A percentile compares a stretch with the other conserved stretches of the same genome.
These are phyloP conservation scores for Spatulosminthurus flaviceps DNA, from an alignment of 2,888 invertebrate genomes.

Conservation along the genomic window DNA sequence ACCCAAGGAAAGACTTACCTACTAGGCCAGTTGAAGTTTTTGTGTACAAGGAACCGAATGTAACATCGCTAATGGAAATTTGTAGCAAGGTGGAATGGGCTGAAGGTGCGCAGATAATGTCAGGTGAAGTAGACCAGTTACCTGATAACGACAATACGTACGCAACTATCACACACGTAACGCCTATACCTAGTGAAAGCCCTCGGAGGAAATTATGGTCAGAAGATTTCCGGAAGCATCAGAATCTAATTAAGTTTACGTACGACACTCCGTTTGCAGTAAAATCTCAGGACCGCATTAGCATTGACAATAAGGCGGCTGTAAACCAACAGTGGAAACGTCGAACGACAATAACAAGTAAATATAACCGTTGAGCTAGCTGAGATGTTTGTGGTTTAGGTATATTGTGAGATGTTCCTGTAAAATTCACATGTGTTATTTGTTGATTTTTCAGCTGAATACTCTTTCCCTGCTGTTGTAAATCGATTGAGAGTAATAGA, in stretches of 20 bases:
- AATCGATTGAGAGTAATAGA: constrained; percentile 58
- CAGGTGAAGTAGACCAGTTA: constrained; percentile 61
- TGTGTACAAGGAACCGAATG: constrained; percentile 63
- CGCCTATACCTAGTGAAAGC: constrained; percentile 63
- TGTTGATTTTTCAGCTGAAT: constrained; percentile 57
- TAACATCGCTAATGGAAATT: constrained; percentile 61
- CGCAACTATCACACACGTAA: constrained; percentile 62
- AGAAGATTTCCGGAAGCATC: constrained; percentile 63
- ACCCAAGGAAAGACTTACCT: constrained; percentile 54
- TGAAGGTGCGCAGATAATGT: constrained; percentile 60
- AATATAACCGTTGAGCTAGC: too few relatives aligned
- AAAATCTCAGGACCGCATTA: constrained; percentile 61
- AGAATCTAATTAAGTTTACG: constrained; percentile 61
- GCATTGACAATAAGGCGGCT: constrained; percentile 63
- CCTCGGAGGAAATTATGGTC: constrained; percentile 63
- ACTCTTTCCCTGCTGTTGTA: constrained; percentile 63
- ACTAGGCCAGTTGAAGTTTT: constrained; percentile 59
- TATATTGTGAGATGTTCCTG: too few relatives aligned
- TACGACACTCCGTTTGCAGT: constrained; percentile 63
- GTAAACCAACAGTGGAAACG: constrained; percentile 82
- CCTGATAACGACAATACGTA: constrained; percentile 61
- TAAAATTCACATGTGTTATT: background rate
- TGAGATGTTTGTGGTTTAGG: too few relatives aligned
- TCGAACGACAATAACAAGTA: constrained; percentile 89
- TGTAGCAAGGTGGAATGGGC: constrained; percentile 62